Conservation (phyloP, 2,797 vertebrate species). For the Anas bernieri region DNA sequence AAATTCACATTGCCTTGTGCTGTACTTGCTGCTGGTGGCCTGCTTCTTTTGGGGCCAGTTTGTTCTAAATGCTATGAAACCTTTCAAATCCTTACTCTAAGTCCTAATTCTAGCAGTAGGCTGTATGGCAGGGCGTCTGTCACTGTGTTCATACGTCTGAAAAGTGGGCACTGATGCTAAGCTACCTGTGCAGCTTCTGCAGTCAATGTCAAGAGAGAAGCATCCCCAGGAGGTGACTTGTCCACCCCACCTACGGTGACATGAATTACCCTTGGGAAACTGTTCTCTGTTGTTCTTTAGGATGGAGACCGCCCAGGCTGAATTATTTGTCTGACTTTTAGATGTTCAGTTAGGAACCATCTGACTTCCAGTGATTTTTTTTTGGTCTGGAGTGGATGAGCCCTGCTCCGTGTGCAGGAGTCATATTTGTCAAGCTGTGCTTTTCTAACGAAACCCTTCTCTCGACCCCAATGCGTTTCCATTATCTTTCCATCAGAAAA, state of each 20-base stretch:
- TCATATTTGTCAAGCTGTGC: background rate
- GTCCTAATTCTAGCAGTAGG: background rate
- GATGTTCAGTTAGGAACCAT: slow-evolving; percentile 25
- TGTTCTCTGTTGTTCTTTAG: slow-evolving; percentile 28
- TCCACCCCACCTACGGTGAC: slow-evolving; percentile 35
- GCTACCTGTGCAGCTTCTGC: background rate
- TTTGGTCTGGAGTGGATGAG: slow-evolving; percentile 12
- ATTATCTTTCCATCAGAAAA: slow-evolving; percentile 61
- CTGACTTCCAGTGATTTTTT: background rate
- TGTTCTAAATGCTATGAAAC: background rate
- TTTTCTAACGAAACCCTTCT: slow-evolving; percentile 35
- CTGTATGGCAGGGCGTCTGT: background rate
- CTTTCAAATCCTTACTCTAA: background rate
- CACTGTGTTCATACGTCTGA: background rate
- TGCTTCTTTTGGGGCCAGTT: background rate
- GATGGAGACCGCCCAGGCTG: slow-evolving; percentile 11
- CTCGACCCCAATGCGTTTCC: slow-evolving; percentile 41
- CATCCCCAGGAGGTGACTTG: slow-evolving; percentile 19
- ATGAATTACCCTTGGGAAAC: slow-evolving; percentile 42
- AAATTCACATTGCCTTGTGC: slow-evolving; percentile 20
- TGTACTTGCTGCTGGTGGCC: background rate
- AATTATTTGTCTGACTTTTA: slow-evolving; percentile 58
- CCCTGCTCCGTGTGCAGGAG: slow-evolving; percentile 20
- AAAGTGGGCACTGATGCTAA: background rate
- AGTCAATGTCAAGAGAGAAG: slow-evolving; percentile 28